A percentile compares a stretch with the other conserved stretches of the same genome.
phyloP scores from a whole-genome alignment of 2,797 vertebrate species.

The Erpetoichthys calabaricus region DNA sequence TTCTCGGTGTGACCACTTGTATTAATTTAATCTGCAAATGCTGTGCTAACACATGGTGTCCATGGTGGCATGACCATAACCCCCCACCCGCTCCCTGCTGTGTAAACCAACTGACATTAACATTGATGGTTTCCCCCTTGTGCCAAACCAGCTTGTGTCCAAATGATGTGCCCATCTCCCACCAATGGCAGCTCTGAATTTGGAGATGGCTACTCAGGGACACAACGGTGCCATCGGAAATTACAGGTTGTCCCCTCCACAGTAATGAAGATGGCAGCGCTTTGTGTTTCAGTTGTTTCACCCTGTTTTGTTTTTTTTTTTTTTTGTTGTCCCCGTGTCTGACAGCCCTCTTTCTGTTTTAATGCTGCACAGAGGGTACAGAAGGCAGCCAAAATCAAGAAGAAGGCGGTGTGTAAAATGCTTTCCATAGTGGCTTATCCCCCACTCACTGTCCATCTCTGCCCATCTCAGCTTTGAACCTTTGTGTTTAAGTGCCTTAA shows the following conservation, averaged over 20 bases:
- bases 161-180: too few relatives aligned
- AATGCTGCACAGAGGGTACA: constrained; percentile 89
- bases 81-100: too few relatives aligned
- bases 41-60: not conserved
- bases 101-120: not conserved
- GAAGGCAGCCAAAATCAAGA: constrained; percentile 99
- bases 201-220: too few relatives aligned
- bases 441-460: constrained; percentile 10
- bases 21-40: not conserved
- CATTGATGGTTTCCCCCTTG: too few relatives aligned
- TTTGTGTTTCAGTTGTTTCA: too few relatives aligned
- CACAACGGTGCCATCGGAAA: constrained; percentile 32
- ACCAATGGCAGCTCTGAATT: too few relatives aligned
- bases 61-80: not conserved
- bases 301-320: constrained; percentile 24
- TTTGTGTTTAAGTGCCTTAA: constrained; percentile 1
- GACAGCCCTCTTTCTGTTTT: constrained; percentile 20
- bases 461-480: constrained; percentile 5
- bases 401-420: constrained; percentile 94
- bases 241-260: too few relatives aligned
- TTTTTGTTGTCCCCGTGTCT: constrained; percentile 48
- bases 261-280: constrained; percentile 29
- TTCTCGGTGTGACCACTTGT: not conserved
- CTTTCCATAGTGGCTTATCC: constrained; percentile 25
- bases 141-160: too few relatives aligned